Percentiles rank a stretch among this genome's conserved stretches.
phyloP scores from a whole-genome alignment of 2,888 invertebrate species.

The Cotesia congregata region DNA sequence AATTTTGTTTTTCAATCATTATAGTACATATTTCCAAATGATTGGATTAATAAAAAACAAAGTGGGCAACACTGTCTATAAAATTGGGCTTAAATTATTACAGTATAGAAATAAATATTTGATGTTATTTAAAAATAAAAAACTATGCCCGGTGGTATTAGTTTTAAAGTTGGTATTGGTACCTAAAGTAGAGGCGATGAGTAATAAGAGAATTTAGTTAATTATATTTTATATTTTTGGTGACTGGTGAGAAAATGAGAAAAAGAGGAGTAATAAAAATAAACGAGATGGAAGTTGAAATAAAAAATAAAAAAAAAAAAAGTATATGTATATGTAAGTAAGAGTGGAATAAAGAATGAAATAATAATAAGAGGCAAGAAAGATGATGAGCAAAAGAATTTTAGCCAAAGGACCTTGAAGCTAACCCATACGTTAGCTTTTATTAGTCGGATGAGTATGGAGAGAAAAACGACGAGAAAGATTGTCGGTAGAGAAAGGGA shows the following conservation, averaged over 20 bases:
- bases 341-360: slow-evolving; percentile 27
- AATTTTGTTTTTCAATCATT: too few species aligned
- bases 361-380: background rate
- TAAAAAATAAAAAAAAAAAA: background rate
- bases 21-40: too few species aligned
- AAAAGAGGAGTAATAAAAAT: slow-evolving; percentile 1
- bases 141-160: background rate
- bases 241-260: background rate
- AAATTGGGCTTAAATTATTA: too few species aligned
- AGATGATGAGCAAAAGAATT: slow-evolving; percentile 32
- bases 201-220: background rate
- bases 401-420: slow-evolving; percentile 35
- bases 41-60: too few species aligned
- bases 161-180: background rate
- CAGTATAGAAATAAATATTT: too few species aligned
- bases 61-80: too few species aligned
- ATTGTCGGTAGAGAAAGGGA: slow-evolving; percentile 24
- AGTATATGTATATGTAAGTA: slow-evolving; percentile 5
- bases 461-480: slow-evolving; percentile 29
- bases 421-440: slow-evolving; percentile 29
- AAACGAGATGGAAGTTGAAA: background rate
- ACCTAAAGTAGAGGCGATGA: background rate
- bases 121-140: too few species aligned
- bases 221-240: background rate
- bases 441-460: slow-evolving; percentile 37